Evolutionary conservation across 2,888 invertebrate genomes (phyloP), one percentile per base, ranked within the genome.

Genomic region (Mimachlamys varia): DNA sequence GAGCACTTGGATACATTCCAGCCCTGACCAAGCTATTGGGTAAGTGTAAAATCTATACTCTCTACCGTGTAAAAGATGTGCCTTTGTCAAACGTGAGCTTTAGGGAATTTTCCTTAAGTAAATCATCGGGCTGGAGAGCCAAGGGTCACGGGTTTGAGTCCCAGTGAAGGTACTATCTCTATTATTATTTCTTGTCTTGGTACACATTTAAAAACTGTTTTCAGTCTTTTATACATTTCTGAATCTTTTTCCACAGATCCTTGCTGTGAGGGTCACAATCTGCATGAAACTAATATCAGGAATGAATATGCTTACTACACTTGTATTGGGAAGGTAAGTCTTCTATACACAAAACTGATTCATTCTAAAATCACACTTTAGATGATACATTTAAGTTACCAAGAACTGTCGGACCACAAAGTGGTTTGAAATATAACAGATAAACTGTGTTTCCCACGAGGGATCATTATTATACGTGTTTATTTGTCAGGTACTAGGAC

Each of bases 251-350:
- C 88, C 88, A 38, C 44, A 92, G 90, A 92, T 58, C 93, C 93
- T 17, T 89, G 92, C 27, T 92, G 89, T 89, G 90, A 91, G 50
- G 92, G 91, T 22, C 92, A 90, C 88, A 90, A 93, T 50, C 92
- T 93, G 2, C 93, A 94, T 89, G 49, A 90, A 37, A 93, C 92
- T 27, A 92, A 92, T 88, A 92, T 94, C 37, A 92, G 94, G 89
- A 94, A 94, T 93, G 94, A 94, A 90, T 93, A 92, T 44, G 94
- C 94, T n/a, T 94, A 93, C 90, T 94, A 91, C 88, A 92, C 88
- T 17, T 94, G 94, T 89, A 93, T 94, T n/a, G 90, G 90, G 88
- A 91, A 93, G 89, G 91, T 93, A 87, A 91, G 89, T 44, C 89
- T 76, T 17, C 58, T 22, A 53, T 17, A 17, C 19, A 13, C 12